phyloP scores from a whole-genome alignment of 2,888 invertebrate species.

The Malachius bipustulatus region DNA sequence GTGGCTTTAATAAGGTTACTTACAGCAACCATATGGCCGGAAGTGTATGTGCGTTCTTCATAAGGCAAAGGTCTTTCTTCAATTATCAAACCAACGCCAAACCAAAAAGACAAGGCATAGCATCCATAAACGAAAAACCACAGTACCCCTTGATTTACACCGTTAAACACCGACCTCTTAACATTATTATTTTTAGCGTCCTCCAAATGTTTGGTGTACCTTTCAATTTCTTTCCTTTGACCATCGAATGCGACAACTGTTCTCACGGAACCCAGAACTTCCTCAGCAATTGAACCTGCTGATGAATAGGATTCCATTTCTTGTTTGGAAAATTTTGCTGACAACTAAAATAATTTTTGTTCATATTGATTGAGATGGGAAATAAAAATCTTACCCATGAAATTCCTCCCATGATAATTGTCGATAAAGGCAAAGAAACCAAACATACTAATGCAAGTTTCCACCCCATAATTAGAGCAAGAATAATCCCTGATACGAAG shows the following conservation, averaged over 20 bases:
- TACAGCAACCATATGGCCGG: conserved; percentile 60
- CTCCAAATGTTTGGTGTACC: conserved; percentile 43
- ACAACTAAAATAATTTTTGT: conserved; percentile 37
- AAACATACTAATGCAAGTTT: conserved; percentile 5
- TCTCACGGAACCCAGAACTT: conserved; percentile 59
- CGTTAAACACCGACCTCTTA: conserved; percentile 53
- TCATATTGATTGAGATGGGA: not conserved
- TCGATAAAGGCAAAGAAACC: conserved; percentile 4
- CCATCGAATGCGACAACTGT: conserved; percentile 74
- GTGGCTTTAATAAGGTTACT: too few species aligned
- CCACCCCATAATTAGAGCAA: conserved; percentile 7
- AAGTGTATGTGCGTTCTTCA: conserved; percentile 46
- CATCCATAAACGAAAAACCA: conserved; percentile 66
- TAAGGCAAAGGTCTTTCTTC: conserved; percentile 44
- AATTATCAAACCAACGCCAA: conserved; percentile 60
- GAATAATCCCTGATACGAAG: not conserved
- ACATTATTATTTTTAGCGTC: conserved; percentile 53
- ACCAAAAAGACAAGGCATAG: conserved; percentile 69
- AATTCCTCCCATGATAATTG: not conserved
- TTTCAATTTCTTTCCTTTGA: conserved; percentile 56
- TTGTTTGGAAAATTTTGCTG: conserved; percentile 52
- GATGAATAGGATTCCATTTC: conserved; percentile 62
- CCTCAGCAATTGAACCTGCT: conserved; percentile 66
- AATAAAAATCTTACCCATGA: conserved; percentile 6
- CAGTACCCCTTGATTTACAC: conserved; percentile 57